Evolutionary conservation across 2,888 invertebrate species (phyloP).

Genomic region (Nycteola revayana): DNA sequence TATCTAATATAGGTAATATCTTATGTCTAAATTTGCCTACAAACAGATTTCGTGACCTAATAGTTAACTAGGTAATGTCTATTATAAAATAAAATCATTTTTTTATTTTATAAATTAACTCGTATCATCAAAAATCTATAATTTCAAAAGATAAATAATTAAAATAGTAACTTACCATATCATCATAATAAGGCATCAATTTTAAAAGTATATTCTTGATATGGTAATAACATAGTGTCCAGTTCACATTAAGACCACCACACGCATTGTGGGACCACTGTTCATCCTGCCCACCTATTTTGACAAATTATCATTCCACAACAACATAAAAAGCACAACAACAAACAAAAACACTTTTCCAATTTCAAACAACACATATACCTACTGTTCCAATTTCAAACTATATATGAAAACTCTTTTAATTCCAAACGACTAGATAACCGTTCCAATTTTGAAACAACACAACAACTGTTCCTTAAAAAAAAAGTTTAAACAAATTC

Average conservation of each 20-base stretch:
- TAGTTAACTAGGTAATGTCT: too few relatives aligned
- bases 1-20: too few relatives aligned
- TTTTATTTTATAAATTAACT: too few relatives aligned
- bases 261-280: constrained; percentile 43
- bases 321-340: constrained; percentile 38
- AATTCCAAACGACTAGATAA: too few relatives aligned
- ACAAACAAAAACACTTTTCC: constrained; percentile 11
- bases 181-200: constrained; percentile 77
- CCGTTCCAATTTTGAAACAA: too few relatives aligned
- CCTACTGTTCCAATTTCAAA: too few relatives aligned
- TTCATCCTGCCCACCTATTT: constrained; percentile 59
- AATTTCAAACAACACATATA: constrained; percentile 1
- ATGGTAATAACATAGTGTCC: constrained; percentile 69
- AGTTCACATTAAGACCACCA: constrained; percentile 54
- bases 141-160: not conserved
- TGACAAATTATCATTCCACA: constrained; percentile 44
- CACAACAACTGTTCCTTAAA: constrained; percentile 7
- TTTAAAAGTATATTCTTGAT: constrained; percentile 58
- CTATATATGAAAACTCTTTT: too few relatives aligned
- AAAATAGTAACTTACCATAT: constrained; percentile 56
- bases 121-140: not conserved
- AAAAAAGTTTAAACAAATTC: not conserved
- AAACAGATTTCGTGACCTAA: too few relatives aligned
- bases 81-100: too few relatives aligned
- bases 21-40: too few relatives aligned